phyloP scores from a whole-genome alignment of 2,888 invertebrate species.

The Sycophila texana region DNA sequence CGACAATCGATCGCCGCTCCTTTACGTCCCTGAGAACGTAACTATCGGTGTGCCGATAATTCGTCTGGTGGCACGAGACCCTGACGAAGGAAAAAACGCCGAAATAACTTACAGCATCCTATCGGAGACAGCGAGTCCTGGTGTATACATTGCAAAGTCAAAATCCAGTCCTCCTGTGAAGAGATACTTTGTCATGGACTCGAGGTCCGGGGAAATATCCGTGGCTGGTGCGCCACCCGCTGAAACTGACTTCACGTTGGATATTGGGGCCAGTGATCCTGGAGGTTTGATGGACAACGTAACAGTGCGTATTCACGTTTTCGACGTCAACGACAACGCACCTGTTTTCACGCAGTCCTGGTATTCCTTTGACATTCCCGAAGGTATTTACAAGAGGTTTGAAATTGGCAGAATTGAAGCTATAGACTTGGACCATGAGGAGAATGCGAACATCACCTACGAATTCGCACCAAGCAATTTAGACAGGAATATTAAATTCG shows the following conservation, averaged over 20 bases:
- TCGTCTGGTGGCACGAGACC: constrained; percentile 84
- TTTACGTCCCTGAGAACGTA: constrained; percentile 85
- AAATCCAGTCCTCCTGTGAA: constrained; percentile 76
- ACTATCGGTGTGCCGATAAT: constrained; percentile 83
- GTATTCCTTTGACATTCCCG: constrained; percentile 89
- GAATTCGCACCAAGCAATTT: constrained; percentile 76
- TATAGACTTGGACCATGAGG: constrained; percentile 87
- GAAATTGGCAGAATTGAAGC: constrained; percentile 87
- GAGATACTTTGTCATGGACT: constrained; percentile 86
- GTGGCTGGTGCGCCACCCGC: constrained; percentile 84
- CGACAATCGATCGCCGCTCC: constrained; percentile 78
- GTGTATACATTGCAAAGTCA: not conserved
- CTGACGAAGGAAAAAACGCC: constrained; percentile 84
- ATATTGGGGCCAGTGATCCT: constrained; percentile 86
- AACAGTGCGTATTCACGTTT: constrained; percentile 83
- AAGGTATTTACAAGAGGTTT: constrained; percentile 84
- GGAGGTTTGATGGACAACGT: constrained; percentile 85
- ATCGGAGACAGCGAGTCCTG: constrained; percentile 76
- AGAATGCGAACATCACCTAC: constrained; percentile 88
- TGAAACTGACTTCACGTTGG: constrained; percentile 85
- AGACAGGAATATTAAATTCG: constrained; percentile 77
- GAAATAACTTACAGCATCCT: constrained; percentile 83
- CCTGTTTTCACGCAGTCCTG: constrained; percentile 89
- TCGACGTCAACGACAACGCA: constrained; percentile 89
- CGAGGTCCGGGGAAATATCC: constrained; percentile 85